Evolutionary conservation across 2,888 invertebrate genomes (phyloP).

Genomic region (Gasteruption jaculator): DNA sequence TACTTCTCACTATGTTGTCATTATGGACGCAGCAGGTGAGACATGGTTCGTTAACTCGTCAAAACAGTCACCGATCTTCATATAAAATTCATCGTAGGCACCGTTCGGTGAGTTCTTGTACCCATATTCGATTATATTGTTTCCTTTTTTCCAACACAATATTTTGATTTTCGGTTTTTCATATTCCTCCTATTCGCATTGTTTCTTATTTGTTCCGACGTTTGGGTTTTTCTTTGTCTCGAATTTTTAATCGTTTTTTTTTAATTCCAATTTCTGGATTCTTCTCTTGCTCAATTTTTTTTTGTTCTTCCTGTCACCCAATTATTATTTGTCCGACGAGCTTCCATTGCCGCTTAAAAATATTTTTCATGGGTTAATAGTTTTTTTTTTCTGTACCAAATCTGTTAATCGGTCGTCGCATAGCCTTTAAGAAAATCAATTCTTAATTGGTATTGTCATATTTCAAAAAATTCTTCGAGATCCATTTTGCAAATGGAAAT

Average conservation of each 20-base stretch:
- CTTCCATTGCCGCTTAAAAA: background rate
- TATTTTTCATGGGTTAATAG: background rate
- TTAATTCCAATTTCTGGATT: conserved; percentile 8
- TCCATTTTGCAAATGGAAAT: too few species aligned
- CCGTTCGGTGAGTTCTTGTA: conserved; percentile 64
- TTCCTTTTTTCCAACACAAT: conserved; percentile 10
- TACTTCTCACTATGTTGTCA: too few species aligned
- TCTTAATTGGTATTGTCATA: too few species aligned
- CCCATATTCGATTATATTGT: conserved; percentile 24
- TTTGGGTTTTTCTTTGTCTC: conserved; percentile 6
- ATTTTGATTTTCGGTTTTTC: conserved; percentile 8
- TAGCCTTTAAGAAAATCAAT: too few species aligned
- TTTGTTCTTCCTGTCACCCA: conserved; percentile 8
- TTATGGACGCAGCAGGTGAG: conserved; percentile 61
- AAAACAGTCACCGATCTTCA: conserved; percentile 58
- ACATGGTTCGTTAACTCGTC: conserved; percentile 68
- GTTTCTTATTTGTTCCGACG: conserved; percentile 15
- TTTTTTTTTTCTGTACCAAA: conserved; percentile 6
- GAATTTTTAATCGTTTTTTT: conserved; percentile 7
- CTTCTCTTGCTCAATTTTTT: conserved; percentile 15
- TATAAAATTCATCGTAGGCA: conserved; percentile 67
- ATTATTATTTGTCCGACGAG: conserved; percentile 2
- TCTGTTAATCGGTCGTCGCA: too few species aligned
- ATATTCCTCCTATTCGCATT: background rate
- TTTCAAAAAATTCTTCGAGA: too few species aligned